Percentiles rank a stretch among this genome's conserved stretches.
These are phyloP conservation scores for Palloptera scutellata DNA, from an alignment of 2,888 invertebrate genomes.

Conservation along the genomic window DNA sequence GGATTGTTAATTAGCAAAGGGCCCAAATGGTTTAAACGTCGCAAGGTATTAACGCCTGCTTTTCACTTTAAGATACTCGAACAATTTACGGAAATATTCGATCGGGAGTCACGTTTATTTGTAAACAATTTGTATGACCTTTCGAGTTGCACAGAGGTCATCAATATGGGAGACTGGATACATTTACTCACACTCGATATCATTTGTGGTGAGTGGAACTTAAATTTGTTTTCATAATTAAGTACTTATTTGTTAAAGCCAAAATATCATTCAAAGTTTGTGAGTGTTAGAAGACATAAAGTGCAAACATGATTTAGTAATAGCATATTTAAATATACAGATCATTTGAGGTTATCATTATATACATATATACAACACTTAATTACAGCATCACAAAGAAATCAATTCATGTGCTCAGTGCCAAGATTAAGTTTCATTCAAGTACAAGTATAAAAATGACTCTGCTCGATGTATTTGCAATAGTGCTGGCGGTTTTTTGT, in stretches of 20 bases:
- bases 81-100: constrained; percentile 73
- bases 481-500: neutral
- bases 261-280: too few relatives aligned
- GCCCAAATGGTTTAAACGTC: constrained; percentile 70
- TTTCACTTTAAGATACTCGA: constrained; percentile 81
- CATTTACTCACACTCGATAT: constrained; percentile 57
- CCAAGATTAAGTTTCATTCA: too few relatives aligned
- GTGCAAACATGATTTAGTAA: too few relatives aligned
- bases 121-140: constrained; percentile 47
- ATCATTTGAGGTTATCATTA: too few relatives aligned
- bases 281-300: too few relatives aligned
- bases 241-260: too few relatives aligned
- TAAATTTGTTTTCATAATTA: too few relatives aligned
- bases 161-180: constrained; percentile 68
- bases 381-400: too few relatives aligned
- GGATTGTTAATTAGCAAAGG: constrained; percentile 47
- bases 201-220: constrained; percentile 62
- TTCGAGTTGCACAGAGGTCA: constrained; percentile 62
- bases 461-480: neutral
- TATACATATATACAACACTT: too few relatives aligned
- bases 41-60: constrained; percentile 77
- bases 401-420: too few relatives aligned
- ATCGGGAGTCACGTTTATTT: constrained; percentile 69
- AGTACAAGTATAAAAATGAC: too few relatives aligned
- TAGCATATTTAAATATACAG: too few relatives aligned